Percentiles rank a stretch among this genome's conserved stretches.
These are phyloP conservation scores for Ephestia elutella DNA, from an alignment of 1,140 invertebrate genomes.

Conservation along the genomic window DNA sequence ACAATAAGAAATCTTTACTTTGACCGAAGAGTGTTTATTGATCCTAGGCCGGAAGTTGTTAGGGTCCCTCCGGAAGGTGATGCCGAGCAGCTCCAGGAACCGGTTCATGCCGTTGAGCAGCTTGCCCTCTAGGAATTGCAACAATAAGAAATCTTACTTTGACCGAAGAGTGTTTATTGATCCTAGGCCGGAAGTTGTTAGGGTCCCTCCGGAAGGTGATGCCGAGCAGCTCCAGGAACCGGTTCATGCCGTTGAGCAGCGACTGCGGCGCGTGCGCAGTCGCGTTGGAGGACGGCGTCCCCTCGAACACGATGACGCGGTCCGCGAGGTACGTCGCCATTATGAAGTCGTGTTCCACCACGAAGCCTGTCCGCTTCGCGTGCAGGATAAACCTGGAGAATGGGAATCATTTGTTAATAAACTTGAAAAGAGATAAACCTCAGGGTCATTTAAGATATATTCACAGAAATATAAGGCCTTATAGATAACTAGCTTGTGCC, in stretches of 20 bases:
- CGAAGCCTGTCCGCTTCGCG: conserved; percentile 99
- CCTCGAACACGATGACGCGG: conserved; percentile 99
- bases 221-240: conserved; percentile 95
- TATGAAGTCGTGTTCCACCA: conserved; percentile 99
- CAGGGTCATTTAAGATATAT: no score
- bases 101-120: no score
- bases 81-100: no score
- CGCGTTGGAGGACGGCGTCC: conserved; percentile 90
- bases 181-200: conserved; percentile 98
- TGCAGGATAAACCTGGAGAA: conserved; percentile 94
- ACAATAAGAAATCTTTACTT: no score
- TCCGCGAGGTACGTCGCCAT: conserved; percentile 99
- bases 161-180: conserved; percentile 97
- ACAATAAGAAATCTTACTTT: conserved; percentile 84
- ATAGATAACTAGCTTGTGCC: no score
- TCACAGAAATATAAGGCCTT: no score
- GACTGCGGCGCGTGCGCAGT: conserved; percentile 94
- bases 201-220: conserved; percentile 99
- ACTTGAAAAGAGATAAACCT: no score
- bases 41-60: no score
- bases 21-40: no score
- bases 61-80: no score
- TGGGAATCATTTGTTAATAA: no score
- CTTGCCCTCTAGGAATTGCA: no score
- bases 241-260: conserved; percentile 97